These are phyloP conservation scores for Lepus townsendii DNA, from an alignment of 2,797 vertebrate genomes.

Conservation along the genomic window DNA sequence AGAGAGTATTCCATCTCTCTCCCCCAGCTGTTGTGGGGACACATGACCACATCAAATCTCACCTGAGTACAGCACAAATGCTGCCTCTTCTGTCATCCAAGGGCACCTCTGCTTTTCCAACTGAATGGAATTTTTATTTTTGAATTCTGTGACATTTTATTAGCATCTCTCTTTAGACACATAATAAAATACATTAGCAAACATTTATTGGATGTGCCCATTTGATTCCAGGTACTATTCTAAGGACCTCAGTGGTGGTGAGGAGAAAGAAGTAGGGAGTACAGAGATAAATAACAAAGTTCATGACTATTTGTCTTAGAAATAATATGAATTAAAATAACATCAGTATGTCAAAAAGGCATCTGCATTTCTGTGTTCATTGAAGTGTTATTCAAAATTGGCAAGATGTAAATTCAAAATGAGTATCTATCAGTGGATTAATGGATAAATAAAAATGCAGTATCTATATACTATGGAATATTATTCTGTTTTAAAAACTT, in stretches of 20 bases:
- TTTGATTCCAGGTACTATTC: neutral
- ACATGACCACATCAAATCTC: neutral
- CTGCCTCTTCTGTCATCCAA: neutral
- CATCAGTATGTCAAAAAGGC: neutral
- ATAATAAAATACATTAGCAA: neutral
- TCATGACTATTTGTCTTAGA: constrained; percentile 53
- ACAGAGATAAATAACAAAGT: neutral
- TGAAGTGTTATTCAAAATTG: neutral
- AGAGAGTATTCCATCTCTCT: neutral
- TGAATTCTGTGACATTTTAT: neutral
- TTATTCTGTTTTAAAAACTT: neutral
- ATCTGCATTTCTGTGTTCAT: neutral
- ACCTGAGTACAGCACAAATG: neutral
- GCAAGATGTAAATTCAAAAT: neutral
- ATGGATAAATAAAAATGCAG: neutral
- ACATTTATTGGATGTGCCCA: neutral
- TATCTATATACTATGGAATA: neutral
- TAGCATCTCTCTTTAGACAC: neutral
- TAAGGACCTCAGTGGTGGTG: neutral
- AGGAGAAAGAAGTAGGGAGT: no score
- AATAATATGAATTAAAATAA: neutral
- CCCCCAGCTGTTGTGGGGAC: neutral
- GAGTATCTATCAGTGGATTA: neutral
- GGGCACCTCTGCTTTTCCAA: neutral
- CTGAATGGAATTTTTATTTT: neutral